phyloP scores from a whole-genome alignment of 2,888 invertebrate species.

The Tenthredo amoena region DNA sequence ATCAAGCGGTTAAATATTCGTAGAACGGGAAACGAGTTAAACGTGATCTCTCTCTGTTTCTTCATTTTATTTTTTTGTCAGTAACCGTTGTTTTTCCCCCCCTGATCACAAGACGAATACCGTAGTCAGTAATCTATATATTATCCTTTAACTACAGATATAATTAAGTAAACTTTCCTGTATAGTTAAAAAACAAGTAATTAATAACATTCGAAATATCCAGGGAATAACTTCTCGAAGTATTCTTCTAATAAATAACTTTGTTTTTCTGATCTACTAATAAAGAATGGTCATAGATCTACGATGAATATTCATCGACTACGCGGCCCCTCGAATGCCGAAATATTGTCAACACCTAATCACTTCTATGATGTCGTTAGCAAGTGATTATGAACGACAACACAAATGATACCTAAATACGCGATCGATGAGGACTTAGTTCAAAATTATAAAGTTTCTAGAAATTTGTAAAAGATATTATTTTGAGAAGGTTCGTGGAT shows the following conservation, averaged over 20 bases:
- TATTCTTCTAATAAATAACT: background rate
- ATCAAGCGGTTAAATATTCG: slow-evolving; percentile 30
- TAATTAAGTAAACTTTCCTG: background rate
- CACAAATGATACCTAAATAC: background rate
- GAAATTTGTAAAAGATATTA: background rate
- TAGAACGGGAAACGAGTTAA: slow-evolving; percentile 42
- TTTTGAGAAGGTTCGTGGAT: background rate
- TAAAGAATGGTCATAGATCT: background rate
- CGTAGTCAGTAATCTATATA: slow-evolving; percentile 28
- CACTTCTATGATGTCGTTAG: background rate
- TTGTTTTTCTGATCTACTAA: background rate
- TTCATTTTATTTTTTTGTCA: background rate
- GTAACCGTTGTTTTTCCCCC: slow-evolving; percentile 1
- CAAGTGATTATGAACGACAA: background rate
- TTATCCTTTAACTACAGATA: background rate
- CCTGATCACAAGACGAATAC: slow-evolving; percentile 23
- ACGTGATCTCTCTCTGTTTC: slow-evolving; percentile 33
- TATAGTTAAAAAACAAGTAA: background rate
- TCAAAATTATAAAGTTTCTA: background rate
- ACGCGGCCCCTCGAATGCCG: background rate
- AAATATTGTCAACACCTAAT: background rate
- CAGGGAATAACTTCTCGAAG: background rate
- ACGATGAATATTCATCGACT: background rate
- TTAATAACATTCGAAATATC: background rate
- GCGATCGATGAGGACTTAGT: background rate